Conservation (phyloP, 2,888 invertebrate species). For the Rhingia rostrata region DNA sequence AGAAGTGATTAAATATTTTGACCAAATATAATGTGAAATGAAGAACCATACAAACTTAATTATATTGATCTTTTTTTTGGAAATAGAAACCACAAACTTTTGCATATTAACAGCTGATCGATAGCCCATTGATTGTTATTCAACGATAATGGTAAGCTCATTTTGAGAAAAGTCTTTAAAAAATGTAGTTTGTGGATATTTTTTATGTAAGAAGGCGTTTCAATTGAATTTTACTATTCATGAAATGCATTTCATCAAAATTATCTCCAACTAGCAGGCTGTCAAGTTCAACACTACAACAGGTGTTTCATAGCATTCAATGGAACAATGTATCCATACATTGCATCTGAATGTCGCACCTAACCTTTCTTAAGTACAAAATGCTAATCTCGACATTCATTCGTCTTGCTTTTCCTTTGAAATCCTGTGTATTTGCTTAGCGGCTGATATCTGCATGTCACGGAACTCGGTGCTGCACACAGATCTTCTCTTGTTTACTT, state of each 20-base stretch:
- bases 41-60: no score
- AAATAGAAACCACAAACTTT: no score
- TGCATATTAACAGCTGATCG: no score
- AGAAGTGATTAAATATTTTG: no score
- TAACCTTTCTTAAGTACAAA: slow-evolving; percentile 37
- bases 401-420: slow-evolving; percentile 56
- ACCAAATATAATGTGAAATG: no score
- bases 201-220: no score
- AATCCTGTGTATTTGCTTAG: slow-evolving; percentile 56
- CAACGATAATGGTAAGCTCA: no score
- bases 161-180: no score
- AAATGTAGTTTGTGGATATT: no score
- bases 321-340: background rate
- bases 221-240: background rate
- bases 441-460: slow-evolving; percentile 69
- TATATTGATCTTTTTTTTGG: no score
- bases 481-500: slow-evolving; percentile 58
- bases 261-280: background rate
- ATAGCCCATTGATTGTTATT: no score
- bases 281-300: slow-evolving; percentile 52
- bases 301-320: slow-evolving; percentile 27
- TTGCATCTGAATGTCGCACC: background rate
- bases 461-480: slow-evolving; percentile 55
- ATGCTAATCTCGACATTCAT: slow-evolving; percentile 52
- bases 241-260: background rate